Evolutionary conservation across 2,888 invertebrate species (phyloP).

Genomic region (Protodeltote pygarga): DNA sequence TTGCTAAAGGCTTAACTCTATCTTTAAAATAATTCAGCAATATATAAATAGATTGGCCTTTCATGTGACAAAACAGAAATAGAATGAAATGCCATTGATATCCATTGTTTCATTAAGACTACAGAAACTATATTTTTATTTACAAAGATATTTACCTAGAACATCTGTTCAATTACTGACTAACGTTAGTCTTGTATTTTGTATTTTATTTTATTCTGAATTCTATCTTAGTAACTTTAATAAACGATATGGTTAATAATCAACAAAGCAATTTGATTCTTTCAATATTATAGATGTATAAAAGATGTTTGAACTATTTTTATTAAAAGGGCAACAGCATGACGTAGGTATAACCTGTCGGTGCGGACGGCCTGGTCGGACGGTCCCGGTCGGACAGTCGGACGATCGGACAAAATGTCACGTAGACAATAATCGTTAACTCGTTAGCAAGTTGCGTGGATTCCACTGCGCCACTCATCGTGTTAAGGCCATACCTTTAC

Average conservation of each 20-base stretch:
- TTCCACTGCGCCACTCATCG: background rate
- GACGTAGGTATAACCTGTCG: background rate
- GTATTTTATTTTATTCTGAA: too few relatives aligned
- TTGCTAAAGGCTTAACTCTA: constrained; percentile 3
- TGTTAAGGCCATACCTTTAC: constrained; percentile 14
- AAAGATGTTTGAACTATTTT: background rate
- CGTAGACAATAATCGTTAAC: constrained; percentile 23
- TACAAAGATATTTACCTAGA: background rate
- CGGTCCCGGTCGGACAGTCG: background rate
- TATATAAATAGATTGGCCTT: constrained; percentile 17
- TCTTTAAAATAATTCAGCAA: constrained; percentile 15
- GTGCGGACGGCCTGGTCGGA: background rate
- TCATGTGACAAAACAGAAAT: constrained; percentile 2
- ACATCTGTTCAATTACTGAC: background rate
- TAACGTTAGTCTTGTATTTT: too few relatives aligned
- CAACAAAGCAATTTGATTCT: too few relatives aligned
- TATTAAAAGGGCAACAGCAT: background rate
- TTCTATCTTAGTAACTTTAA: too few relatives aligned
- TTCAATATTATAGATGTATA: too few relatives aligned
- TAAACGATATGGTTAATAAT: too few relatives aligned
- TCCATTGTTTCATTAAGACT: constrained; percentile 2
- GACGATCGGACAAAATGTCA: constrained; percentile 25
- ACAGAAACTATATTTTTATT: background rate
- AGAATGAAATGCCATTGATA: constrained; percentile 9
- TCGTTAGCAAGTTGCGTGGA: constrained; percentile 24